phyloP scores from a whole-genome alignment of 2,113 vertebrate genomes.

The Glareola pratincola region DNA sequence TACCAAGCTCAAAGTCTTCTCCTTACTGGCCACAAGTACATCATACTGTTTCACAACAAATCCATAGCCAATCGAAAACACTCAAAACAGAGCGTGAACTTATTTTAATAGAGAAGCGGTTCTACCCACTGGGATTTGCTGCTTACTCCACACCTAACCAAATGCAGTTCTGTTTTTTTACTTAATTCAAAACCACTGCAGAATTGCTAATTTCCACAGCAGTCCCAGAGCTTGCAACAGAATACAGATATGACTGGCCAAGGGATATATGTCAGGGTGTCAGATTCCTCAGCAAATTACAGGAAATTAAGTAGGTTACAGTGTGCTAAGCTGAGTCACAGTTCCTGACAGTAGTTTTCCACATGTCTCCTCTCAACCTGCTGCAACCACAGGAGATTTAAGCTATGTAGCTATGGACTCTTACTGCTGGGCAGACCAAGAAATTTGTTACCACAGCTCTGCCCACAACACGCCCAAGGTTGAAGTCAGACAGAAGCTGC shows the following conservation, averaged over 20 bases:
- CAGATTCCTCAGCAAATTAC: background rate
- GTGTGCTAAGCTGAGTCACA: fast-evolving
- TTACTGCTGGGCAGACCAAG: background rate
- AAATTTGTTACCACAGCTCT: background rate
- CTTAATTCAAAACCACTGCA: background rate
- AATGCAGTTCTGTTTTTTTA: background rate
- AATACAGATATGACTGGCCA: background rate
- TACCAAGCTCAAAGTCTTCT: background rate
- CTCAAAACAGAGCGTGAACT: background rate
- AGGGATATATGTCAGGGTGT: fast-evolving
- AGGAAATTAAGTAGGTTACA: background rate
- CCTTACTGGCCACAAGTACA: background rate
- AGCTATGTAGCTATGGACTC: background rate
- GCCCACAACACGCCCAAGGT: background rate
- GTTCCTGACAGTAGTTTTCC: background rate
- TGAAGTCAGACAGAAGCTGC: background rate
- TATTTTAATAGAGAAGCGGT: background rate
- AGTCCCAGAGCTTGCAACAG: background rate
- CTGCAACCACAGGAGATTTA: background rate
- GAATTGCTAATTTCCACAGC: background rate
- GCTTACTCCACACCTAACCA: background rate
- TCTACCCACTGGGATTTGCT: background rate
- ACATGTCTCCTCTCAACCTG: background rate
- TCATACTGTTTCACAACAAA: background rate
- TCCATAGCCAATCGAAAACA: background rate